These are phyloP conservation scores for Nephotettix cincticeps DNA, from an alignment of 1,140 invertebrate species.

Conservation along the genomic window DNA sequence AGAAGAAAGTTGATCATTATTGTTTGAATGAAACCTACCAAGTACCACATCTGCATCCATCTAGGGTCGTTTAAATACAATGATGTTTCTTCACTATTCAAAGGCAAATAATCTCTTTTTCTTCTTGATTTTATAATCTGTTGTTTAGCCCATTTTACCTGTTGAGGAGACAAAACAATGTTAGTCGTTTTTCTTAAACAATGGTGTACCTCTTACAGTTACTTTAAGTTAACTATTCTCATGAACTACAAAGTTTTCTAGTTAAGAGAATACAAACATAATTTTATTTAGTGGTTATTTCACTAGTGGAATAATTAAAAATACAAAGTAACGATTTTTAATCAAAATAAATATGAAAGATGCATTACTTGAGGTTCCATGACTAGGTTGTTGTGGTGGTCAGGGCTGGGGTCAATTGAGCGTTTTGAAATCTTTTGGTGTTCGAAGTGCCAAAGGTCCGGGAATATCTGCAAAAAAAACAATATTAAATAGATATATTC, in stretches of 20 bases:
- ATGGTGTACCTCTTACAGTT: no score
- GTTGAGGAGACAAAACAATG: no score
- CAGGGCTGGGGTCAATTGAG: constrained; percentile 63
- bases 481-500: no score
- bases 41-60: constrained; percentile 90
- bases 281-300: no score
- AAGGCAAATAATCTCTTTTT: constrained; percentile 65
- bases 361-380: constrained; percentile 63
- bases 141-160: constrained; percentile 63
- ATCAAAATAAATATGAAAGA: no score
- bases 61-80: constrained; percentile 69
- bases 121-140: constrained; percentile 64
- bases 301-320: no score
- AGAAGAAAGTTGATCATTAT: no score
- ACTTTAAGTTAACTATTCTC: no score
- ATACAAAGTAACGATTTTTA: no score
- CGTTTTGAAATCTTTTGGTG: constrained; percentile 71
- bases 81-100: constrained; percentile 44
- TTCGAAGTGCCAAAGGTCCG: constrained; percentile 78
- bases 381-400: constrained; percentile 64
- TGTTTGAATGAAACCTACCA: constrained; percentile 65
- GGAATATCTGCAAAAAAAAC: constrained; percentile 66
- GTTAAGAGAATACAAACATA: constrained; percentile 15
- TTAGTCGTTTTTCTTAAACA: no score
- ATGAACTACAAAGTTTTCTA: no score